Evolutionary conservation across 2,113 vertebrate genomes (phyloP), one percentile per base, ranked within the genome.

Genomic region (Aythya baeri): DNA sequence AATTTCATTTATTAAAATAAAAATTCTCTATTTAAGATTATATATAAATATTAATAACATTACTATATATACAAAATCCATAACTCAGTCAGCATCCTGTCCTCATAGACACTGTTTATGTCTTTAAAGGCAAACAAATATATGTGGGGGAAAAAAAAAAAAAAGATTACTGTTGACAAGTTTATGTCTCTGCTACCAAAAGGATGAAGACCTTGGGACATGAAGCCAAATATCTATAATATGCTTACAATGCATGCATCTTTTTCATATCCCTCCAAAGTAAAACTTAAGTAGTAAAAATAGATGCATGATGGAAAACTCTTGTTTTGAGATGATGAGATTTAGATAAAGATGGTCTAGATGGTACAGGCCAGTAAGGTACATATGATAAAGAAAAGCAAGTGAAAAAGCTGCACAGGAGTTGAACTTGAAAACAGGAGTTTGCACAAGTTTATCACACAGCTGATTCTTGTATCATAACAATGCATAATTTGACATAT

Each of bases 381-480:
- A 46, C 59, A n/a, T 16, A 44, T 3, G 43, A 82, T 17, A 75
- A 58, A 75, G 13, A 78, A 77, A 83, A 52, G 3, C 13, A 52
- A 90, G 6, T 20, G n/a, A 74, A 94, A 91, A 61, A 31, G 25
- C 12, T 58, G 44, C 36, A 72, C 7, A 25, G 20, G 49, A 22
- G 15, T 52, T 52, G 41, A 78, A 86, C 82, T 94, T 67, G 49
- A 87, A 89, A 80, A 73, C 18, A 27, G 2, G 14, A 57, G 7
- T 36, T 75, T 66, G 68, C 32, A 91, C 73, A 86, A 32, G 10
- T 91, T 92, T 93, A 86, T 76, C 55, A 72, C 59, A 10, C 32
- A 91, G 52, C 55, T 87, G 67, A 79, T 74, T 93, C 90, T 88
- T 80, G 38, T 93, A 85, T 93, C 68, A 46, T 67, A 58, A 13